Base-by-base conservation (phyloP, 2,797 vertebrate genomes). In the Pipistrellus nathusii region DNA sequence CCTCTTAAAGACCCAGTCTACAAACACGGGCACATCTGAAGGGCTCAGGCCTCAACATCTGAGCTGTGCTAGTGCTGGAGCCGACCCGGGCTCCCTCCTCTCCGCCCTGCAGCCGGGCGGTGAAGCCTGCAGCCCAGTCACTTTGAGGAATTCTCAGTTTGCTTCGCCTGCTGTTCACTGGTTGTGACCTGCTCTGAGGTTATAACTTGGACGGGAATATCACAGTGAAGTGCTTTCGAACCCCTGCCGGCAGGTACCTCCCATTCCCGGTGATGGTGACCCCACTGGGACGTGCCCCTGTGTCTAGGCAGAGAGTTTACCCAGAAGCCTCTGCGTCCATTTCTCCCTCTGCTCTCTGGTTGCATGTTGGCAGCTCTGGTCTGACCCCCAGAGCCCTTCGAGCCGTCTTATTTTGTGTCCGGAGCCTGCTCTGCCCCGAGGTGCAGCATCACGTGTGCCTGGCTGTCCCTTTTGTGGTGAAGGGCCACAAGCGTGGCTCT, bases 361-460 rank as follows among this genome's bases (percentile, higher is more conserved):
- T 5, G 3, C 23, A 2, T 8, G 0, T 1, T 46, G n/a, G n/a
- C 3, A 62, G 27, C 53, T 30, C 32, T 1, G 3, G 18, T 14
- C 55, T 25, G 8, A 15, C 6, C 66, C 4, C 0, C 38, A 9
- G 13, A 21, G 57, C 6, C 27, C 55, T 3, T n/a, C 38, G 5
- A 25, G 23, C 75, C 66, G 3, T 2, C 51, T 55, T 1, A 0
- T 13, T 73, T 15, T 3, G 0, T 27, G 35, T 8, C 44, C 1
- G 30, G 13, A 38, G 2, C n/a, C n/a, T 9, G 4, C 35, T 48
- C 9, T 11, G 20, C 25, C 18, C 46, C 25, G 4, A 11, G 30
- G 0, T 46, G 53, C 30, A n/a, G 17, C 30, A 7, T 44, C 27
- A 21, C 20, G 75, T 12, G n/a, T 71, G 85, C n/a, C 14, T 30